Evolutionary conservation across 2,888 invertebrate species (phyloP).

Genomic region (Ariolimax columbianus): DNA sequence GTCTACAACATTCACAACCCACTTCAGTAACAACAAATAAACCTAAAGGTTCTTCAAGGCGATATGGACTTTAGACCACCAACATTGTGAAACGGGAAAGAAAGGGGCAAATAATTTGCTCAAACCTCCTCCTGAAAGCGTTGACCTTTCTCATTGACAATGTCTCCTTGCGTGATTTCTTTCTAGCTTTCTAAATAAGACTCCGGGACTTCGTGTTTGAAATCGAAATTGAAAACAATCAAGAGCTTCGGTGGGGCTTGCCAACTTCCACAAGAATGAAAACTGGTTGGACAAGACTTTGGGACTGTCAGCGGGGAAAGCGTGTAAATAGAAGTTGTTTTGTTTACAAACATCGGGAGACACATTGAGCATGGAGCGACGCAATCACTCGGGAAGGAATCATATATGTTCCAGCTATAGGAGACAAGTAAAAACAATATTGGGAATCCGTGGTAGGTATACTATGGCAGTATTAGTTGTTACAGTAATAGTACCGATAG

Average conservation of each 20-base stretch:
- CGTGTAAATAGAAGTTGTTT: neutral
- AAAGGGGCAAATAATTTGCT: neutral
- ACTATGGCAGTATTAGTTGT: too few species aligned
- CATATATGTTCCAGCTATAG: too few species aligned
- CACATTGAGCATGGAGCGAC: too few species aligned
- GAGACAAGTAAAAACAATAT: too few species aligned
- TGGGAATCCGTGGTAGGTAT: too few species aligned
- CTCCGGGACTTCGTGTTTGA: neutral
- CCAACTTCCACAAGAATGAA: neutral
- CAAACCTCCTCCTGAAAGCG: neutral
- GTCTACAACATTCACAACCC: neutral
- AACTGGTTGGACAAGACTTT: neutral
- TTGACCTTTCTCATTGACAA: conserved; percentile 31
- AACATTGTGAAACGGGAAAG: neutral
- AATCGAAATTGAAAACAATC: conserved; percentile 28
- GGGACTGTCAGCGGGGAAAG: neutral
- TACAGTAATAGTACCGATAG: too few species aligned
- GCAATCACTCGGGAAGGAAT: too few species aligned
- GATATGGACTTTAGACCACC: neutral
- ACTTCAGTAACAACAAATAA: neutral
- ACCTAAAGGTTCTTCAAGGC: neutral
- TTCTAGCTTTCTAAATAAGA: neutral
- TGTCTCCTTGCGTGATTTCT: conserved; percentile 1
- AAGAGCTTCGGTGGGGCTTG: conserved; percentile 14
- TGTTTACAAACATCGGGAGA: neutral